Conservation (phyloP, 2,113 vertebrate species). For the Pseudonaja textilis region DNA sequence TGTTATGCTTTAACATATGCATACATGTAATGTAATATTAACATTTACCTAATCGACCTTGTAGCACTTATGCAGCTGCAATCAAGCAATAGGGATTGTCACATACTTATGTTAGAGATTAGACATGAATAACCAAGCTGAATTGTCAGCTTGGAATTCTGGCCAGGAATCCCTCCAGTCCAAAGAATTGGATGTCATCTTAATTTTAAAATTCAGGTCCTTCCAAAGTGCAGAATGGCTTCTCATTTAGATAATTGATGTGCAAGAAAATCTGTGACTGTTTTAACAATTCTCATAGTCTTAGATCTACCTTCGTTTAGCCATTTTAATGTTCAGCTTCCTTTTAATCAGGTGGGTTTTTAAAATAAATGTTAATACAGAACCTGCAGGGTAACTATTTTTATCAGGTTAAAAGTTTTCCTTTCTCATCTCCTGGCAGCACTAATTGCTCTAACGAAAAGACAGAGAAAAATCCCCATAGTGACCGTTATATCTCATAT, state of each 20-base stretch:
- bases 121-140: neutral
- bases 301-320: neutral
- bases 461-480: neutral
- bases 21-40: neutral
- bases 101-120: neutral
- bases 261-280: neutral
- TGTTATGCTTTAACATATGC: neutral
- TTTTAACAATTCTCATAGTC: neutral
- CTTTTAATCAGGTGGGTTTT: neutral
- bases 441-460: neutral
- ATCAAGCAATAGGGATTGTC: neutral
- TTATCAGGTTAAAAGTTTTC: neutral
- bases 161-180: neutral
- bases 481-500: neutral
- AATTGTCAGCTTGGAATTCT: neutral
- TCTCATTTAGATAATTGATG: neutral
- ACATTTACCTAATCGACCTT: slow-evolving; percentile 14
- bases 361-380: slow-evolving; percentile 10
- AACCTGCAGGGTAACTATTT: neutral
- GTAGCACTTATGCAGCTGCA: neutral
- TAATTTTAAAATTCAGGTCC: neutral
- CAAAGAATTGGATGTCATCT: neutral
- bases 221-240: neutral
- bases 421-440: neutral
- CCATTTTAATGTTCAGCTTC: neutral